Conservation (phyloP, 1,140 invertebrate species). For the Aphelinus atriplicis region DNA sequence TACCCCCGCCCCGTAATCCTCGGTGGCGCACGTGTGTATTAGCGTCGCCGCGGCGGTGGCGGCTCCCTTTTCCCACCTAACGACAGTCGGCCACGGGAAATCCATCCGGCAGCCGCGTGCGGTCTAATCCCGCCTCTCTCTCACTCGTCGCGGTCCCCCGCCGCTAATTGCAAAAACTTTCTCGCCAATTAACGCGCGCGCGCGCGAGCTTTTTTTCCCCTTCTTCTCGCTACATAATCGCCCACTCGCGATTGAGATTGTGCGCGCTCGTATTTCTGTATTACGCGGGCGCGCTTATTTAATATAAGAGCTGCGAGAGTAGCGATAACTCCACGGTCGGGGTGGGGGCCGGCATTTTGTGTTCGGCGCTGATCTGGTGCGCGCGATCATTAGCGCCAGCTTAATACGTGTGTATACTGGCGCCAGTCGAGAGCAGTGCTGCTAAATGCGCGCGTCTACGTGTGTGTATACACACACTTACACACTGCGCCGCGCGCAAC, state of each 20-base stretch:
- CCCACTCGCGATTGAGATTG: conserved; percentile 12
- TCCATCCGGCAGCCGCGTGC: background rate
- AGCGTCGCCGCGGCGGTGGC: background rate
- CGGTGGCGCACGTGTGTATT: background rate
- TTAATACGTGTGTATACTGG: no score
- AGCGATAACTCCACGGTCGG: no score
- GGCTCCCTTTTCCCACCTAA: conserved; percentile 5
- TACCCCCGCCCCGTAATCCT: conserved; percentile 11
- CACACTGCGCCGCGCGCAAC: no score
- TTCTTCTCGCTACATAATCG: background rate
- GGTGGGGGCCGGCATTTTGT: no score
- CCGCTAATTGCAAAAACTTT: conserved; percentile 31
- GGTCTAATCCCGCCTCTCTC: background rate
- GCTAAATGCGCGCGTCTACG: no score
- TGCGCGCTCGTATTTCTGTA: background rate
- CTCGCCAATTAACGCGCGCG: conserved; percentile 27
- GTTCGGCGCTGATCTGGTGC: no score
- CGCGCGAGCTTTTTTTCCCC: background rate
- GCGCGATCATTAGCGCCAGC: no score
- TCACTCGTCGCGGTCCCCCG: background rate
- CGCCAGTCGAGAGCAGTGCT: no score
- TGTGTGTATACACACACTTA: no score
- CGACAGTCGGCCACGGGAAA: conserved; percentile 14
- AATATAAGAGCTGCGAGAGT: no score
- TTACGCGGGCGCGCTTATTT: no score